phyloP scores from a whole-genome alignment of 2,888 invertebrate species.

The Mythimna vitellina region DNA sequence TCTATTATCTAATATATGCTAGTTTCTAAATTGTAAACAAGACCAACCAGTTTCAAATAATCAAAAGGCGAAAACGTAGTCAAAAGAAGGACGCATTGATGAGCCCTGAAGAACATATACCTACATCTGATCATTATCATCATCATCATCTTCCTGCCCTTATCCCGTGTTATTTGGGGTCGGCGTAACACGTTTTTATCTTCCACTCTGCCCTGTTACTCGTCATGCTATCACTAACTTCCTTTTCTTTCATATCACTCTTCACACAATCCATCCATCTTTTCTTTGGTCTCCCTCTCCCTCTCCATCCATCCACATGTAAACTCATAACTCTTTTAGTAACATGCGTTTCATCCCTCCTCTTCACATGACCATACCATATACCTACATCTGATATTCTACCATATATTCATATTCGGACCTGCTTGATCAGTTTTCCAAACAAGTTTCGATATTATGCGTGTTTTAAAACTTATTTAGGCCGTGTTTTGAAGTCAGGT shows the following conservation, averaged over 20 bases:
- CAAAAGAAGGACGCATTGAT: constrained; percentile 15
- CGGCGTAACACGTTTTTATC: too few species aligned
- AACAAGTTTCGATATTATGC: constrained; percentile 41
- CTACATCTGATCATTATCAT: constrained; percentile 14
- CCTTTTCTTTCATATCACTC: too few species aligned
- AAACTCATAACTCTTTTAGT: too few species aligned
- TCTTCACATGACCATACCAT: too few species aligned
- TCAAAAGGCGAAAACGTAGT: background rate
- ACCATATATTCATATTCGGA: constrained; percentile 10
- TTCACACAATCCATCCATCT: too few species aligned
- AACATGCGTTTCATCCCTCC: too few species aligned
- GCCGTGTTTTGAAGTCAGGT: constrained; percentile 19
- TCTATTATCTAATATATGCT: constrained; percentile 12
- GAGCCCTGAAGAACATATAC: background rate
- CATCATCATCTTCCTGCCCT: too few species aligned
- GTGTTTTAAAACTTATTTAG: constrained; percentile 35
- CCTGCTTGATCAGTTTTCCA: constrained; percentile 28
- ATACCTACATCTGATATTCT: constrained; percentile 13
- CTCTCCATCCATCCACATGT: too few species aligned
- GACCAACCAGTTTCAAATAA: constrained; percentile 4
- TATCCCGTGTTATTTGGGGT: too few species aligned
- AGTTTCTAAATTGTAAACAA: constrained; percentile 14
- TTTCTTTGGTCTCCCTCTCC: too few species aligned
- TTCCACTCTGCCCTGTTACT: too few species aligned
- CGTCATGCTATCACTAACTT: too few species aligned